Percentiles rank a stretch among this genome's conserved stretches.
phyloP scores from a whole-genome alignment of 2,113 vertebrate species.

The Sapayoa aenigma region DNA sequence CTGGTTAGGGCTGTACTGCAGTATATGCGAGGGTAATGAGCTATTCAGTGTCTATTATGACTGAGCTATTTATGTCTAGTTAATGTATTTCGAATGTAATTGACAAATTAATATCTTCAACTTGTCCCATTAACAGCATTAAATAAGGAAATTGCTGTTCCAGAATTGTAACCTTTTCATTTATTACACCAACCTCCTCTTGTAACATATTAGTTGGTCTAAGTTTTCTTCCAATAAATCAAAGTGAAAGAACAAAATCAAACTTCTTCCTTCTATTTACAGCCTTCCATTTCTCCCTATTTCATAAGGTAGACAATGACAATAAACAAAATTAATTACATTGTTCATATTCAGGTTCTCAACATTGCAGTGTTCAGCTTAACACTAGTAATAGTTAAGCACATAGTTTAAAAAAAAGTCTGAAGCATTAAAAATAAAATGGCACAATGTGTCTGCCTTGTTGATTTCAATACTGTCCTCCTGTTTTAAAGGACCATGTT shows the following conservation, averaged over 20 bases:
- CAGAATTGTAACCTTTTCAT: conserved; percentile 30
- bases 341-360: neutral
- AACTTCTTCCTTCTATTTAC: neutral
- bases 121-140: conserved; percentile 44
- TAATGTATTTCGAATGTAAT: conserved; percentile 25
- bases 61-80: neutral
- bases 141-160: conserved; percentile 51
- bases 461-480: neutral
- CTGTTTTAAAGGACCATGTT: neutral
- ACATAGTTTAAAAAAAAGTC: neutral
- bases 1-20: neutral
- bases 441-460: neutral
- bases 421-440: neutral
- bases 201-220: neutral
- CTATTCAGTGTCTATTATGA: conserved; percentile 6
- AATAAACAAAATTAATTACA: neutral
- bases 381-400: neutral
- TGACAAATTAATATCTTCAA: conserved; percentile 46
- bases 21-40: conserved; percentile 26
- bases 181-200: conserved; percentile 25
- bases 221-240: conserved; percentile 39
- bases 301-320: neutral
- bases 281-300: neutral
- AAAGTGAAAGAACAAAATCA: neutral
- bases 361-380: neutral